Conservation (phyloP, 2,797 vertebrate species). For the Danio albolineatus region DNA sequence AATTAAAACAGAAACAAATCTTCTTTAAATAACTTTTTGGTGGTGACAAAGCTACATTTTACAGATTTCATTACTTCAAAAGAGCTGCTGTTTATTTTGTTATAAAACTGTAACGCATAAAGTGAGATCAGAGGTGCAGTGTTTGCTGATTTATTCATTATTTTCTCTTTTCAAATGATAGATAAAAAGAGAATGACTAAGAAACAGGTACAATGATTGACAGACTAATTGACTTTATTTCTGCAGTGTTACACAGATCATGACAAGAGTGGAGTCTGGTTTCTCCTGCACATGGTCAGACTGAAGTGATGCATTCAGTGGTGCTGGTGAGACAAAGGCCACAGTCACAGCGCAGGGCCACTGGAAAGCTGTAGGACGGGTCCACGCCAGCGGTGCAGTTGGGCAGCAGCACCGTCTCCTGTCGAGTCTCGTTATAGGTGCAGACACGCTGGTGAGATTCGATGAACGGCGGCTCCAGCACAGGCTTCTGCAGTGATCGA, state of each 20-base stretch:
- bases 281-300: constrained; percentile 56
- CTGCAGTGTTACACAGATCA: not conserved
- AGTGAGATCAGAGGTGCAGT: too few relatives aligned
- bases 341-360: constrained; percentile 89
- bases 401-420: constrained; percentile 85
- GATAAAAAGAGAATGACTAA: not conserved
- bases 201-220: not conserved
- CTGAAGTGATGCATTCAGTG: constrained; percentile 86
- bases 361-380: constrained; percentile 87
- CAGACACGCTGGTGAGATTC: constrained; percentile 90
- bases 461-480: constrained; percentile 88
- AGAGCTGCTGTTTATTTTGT: too few relatives aligned
- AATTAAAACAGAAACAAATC: too few relatives aligned
- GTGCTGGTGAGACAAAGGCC: constrained; percentile 86
- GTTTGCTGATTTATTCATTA: constrained; percentile 2
- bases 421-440: constrained; percentile 88
- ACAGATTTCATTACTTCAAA: too few relatives aligned
- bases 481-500: constrained; percentile 81
- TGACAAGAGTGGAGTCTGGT: not conserved
- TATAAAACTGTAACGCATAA: too few relatives aligned
- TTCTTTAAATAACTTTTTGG: too few relatives aligned
- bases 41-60: too few relatives aligned
- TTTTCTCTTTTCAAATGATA: not conserved
- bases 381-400: constrained; percentile 79
- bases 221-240: not conserved